Evolutionary conservation across 2,797 vertebrate species (phyloP).

Genomic region (Sitta carolinensis): DNA sequence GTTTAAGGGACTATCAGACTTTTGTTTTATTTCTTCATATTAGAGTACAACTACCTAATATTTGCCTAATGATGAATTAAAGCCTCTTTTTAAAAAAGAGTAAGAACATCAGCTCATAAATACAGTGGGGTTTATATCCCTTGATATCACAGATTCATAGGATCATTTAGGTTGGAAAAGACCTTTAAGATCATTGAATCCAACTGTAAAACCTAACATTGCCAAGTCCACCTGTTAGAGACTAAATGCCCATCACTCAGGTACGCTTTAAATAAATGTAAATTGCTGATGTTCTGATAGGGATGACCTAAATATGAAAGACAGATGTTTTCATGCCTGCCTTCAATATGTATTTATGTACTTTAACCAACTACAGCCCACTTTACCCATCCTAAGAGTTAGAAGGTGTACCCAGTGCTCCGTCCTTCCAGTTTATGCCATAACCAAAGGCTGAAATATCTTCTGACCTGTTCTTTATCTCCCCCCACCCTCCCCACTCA

Average conservation of each 20-base stretch:
- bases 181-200: background rate
- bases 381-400: background rate
- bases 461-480: background rate
- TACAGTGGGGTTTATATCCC: background rate
- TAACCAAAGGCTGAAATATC: background rate
- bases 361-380: background rate
- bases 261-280: background rate
- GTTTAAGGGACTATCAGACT: background rate
- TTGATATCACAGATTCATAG: background rate
- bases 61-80: background rate
- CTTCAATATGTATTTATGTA: background rate
- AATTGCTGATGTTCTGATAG: background rate
- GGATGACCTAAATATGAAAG: background rate
- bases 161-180: background rate
- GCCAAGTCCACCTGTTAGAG: background rate
- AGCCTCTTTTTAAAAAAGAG: background rate
- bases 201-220: background rate
- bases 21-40: background rate
- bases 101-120: background rate
- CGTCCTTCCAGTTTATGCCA: background rate
- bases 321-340: background rate
- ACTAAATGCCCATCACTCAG: background rate
- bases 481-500: fast-evolving
- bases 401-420: background rate
- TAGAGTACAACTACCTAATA: background rate